Evolutionary conservation across 1,140 invertebrate genomes (phyloP).

Genomic region (Harpegnathos saltator): DNA sequence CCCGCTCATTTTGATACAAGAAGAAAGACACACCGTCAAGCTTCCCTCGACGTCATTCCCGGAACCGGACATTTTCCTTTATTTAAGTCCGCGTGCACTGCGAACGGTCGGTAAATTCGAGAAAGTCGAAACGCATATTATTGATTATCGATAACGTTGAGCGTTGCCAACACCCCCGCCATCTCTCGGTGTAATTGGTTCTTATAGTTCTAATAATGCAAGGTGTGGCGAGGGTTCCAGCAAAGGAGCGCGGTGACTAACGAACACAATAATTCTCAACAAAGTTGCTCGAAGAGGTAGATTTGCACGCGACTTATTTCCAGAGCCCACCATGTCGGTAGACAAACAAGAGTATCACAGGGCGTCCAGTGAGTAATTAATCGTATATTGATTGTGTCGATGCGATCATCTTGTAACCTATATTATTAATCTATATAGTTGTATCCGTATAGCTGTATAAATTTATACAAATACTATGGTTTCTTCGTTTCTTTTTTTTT

Average conservation of each 20-base stretch:
- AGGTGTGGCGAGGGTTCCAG: constrained; percentile 15
- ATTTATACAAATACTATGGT: too few species aligned
- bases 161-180: too few species aligned
- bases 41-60: too few species aligned
- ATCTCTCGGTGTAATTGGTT: neutral
- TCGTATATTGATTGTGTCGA: neutral
- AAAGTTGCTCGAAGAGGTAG: constrained; percentile 5
- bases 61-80: too few species aligned
- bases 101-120: too few species aligned
- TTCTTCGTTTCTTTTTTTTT: too few species aligned
- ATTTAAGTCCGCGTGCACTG: too few species aligned
- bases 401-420: neutral
- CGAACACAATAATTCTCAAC: constrained; percentile 55
- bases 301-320: constrained; percentile 8
- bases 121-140: neutral
- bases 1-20: too few species aligned
- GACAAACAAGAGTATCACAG: constrained; percentile 88
- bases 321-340: constrained; percentile 81
- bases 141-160: neutral
- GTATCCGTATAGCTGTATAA: too few species aligned
- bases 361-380: constrained; percentile 87
- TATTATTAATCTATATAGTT: too few species aligned
- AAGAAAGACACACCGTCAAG: too few species aligned
- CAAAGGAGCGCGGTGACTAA: constrained; percentile 22
- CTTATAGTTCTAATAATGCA: constrained; percentile 35